Evolutionary conservation across 2,113 vertebrate genomes (phyloP), one percentile per base, ranked within the genome.

Genomic region (Psammodynastes pulverulentus): DNA sequence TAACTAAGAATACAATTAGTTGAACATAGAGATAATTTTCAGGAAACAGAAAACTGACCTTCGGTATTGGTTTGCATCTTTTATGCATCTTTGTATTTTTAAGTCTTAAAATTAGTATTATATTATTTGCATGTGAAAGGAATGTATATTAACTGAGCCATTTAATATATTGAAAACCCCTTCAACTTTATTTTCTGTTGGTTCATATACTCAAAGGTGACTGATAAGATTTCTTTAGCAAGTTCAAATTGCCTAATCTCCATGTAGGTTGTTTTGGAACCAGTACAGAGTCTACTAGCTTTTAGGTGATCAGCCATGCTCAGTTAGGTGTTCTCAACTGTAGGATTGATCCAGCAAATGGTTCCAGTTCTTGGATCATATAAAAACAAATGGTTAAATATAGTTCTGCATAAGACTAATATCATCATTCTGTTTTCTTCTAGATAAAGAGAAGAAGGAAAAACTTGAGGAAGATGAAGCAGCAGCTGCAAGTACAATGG

Each of bases 371-470:
- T 91, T 91, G 91, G n/a, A n/a, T 34, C n/a, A 48, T 52, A 17
- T 79, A 39, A n/a, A 43, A 88, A 86, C 85, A 90, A 46, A 92
- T 19, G 54, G 26, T 86, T 46, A 89, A 88, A 92, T 90, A 91
- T 53, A 86, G 88, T 29, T 51, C 91, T 89, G 53, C 8, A 45
- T 15, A 88, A 88, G 90, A 15, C 95, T 87, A 43, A 88, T 53
- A 86, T 8, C 92, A 94, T 87, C 49, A 72, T 67, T 90, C 93
- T 93, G 89, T 91, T 95, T 97, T 96, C 92, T 97, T 95, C 95
- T 97, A 98, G 98, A 98, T 96, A 98, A 98, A 96, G 98, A 98
- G 90, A 98, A 98, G 92, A 98, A 98, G 94, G 97, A 98, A 92
- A 98, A 98, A 94, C 97, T 98, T 94, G 98, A 98, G 95, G 97